These are phyloP conservation scores for Andrena minutula DNA, from an alignment of 2,888 invertebrate species.

Conservation along the genomic window DNA sequence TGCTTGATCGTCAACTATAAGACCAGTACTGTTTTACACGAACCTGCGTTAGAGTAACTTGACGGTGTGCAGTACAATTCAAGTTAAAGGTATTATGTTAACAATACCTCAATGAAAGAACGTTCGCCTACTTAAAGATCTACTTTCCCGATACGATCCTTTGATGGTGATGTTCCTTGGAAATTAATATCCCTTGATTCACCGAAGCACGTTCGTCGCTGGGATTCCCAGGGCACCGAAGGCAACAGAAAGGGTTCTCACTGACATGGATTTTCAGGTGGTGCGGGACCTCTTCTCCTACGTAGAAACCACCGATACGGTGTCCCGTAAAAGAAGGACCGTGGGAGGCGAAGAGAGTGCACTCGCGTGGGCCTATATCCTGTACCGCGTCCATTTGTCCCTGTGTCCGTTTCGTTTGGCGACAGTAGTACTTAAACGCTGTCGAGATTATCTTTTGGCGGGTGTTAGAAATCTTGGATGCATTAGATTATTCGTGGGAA, in stretches of 20 bases:
- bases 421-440: constrained; percentile 69
- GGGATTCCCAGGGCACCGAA: neutral
- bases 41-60: neutral
- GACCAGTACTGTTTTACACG: too few relatives aligned
- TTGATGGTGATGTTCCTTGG: neutral
- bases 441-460: constrained; percentile 65
- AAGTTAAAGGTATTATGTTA: neutral
- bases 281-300: constrained; percentile 56
- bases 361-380: constrained; percentile 75
- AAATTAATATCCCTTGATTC: neutral
- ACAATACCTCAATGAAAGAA: neutral
- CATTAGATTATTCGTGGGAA: too few relatives aligned
- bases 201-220: neutral
- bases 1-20: too few relatives aligned
- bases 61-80: neutral
- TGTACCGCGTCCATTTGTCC: constrained; percentile 76
- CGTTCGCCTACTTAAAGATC: neutral
- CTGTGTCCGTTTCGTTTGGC: constrained; percentile 70
- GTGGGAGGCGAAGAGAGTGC: constrained; percentile 76
- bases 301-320: constrained; percentile 45
- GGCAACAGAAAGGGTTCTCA: constrained; percentile 13
- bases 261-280: constrained; percentile 54
- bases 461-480: neutral
- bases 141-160: neutral
- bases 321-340: constrained; percentile 67